phyloP scores from a whole-genome alignment of 2,113 vertebrate genomes.

The Gambusia affinis region DNA sequence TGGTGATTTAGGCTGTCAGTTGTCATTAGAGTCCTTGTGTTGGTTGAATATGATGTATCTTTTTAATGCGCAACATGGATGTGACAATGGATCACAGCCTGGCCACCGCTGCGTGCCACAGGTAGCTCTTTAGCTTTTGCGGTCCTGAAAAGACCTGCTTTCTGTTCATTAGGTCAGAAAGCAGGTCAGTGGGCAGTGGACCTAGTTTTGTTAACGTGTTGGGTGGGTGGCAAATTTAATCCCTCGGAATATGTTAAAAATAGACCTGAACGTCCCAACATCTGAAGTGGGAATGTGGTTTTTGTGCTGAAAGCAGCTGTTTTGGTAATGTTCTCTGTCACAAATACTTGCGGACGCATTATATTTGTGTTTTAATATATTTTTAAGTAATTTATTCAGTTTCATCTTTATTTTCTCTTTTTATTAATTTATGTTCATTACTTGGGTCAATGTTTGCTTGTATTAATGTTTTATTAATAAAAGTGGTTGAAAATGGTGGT shows the following conservation, averaged over 20 bases:
- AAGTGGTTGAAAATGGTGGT: background rate
- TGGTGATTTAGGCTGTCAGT: constrained; percentile 51
- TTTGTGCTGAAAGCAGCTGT: background rate
- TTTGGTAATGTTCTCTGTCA: background rate
- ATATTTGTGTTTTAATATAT: background rate
- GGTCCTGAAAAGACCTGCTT: background rate
- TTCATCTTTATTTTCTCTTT: background rate
- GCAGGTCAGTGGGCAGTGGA: background rate
- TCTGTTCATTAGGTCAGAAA: background rate
- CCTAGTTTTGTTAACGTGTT: background rate
- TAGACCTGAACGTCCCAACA: background rate
- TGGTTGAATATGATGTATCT: constrained; percentile 19
- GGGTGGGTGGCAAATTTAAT: background rate
- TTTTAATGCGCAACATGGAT: constrained; percentile 28
- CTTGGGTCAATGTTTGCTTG: background rate
- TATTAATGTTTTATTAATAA: background rate
- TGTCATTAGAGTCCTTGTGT: constrained; percentile 47
- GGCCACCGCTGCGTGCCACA: constrained; percentile 20
- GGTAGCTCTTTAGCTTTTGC: background rate
- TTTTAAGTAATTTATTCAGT: background rate
- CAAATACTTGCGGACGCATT: background rate
- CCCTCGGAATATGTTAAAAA: background rate
- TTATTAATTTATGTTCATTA: background rate
- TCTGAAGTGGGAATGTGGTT: no score
- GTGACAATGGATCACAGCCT: constrained; percentile 30